Base-by-base conservation (phyloP, 2,888 invertebrate species). In the Pantelozetes paolii region DNA sequence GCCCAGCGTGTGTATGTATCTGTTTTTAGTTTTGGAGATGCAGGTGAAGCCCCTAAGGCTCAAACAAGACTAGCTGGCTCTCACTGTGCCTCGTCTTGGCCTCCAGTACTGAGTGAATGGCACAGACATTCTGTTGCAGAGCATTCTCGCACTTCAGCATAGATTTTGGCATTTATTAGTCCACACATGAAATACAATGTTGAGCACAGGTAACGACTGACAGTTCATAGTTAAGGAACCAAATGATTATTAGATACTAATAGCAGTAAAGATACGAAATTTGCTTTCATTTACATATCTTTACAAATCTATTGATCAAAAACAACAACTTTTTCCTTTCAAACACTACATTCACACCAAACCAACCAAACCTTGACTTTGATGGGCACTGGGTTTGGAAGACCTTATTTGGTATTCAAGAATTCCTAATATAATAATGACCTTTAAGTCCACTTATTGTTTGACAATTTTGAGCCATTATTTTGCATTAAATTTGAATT, bases 11-110 rank as follows among this genome's bases (percentile, higher is more conserved):
- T 57, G 20, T 20, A 20, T 50, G 50, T 57, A n/a, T 64, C 36
- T 64, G 59, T 62, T 62, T 62, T 62, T 62, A n/a, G 59, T 36
- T 64, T 64, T 32, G 20, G 30, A 64, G 64, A 64, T 64, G 64
- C 64, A 64, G 64, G 64, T 64, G 64, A 64, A 64, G 64, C 64
- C 64, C 64, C 36, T 64, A 64, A 64, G 64, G 64, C 64, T 64
- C 36, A 64, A n/a, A 36, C 64, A 26, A 54, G 23, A 54, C n/a
- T 23, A 23, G 11, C 6, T 50, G 28, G 6, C 59, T 64, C n/a
- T 64, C 9, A 32, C 64, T 36, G 8, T 64, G 64, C 64, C 32
- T 28, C 26, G 23, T 54, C 54, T 57, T 57, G 57, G 57, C 57
- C 57, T 57, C 57, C 13, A 57, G 28, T 57, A 23, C 8, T 8